A percentile compares a stretch with the other conserved stretches of the same genome.
Conservation (phyloP, 2,888 invertebrate species). For the Glyphotaelius pellucidus region DNA sequence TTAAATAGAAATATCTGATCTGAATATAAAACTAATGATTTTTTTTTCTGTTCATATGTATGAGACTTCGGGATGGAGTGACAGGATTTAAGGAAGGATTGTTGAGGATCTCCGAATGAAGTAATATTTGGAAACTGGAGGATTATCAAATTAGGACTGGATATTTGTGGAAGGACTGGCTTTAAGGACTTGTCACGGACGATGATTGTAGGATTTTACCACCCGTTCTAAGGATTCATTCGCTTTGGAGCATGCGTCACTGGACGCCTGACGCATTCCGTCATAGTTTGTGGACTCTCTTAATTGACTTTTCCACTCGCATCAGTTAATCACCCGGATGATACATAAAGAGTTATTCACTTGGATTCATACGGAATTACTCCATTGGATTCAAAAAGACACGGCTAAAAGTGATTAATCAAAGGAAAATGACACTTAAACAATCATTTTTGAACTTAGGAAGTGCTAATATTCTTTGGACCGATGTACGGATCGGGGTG, state of each 20-base stretch:
- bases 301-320: background rate
- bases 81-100: constrained; percentile 59
- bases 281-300: constrained; percentile 7
- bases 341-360: too few relatives aligned
- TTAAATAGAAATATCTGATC: constrained; percentile 15
- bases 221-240: constrained; percentile 22
- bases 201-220: constrained; percentile 42
- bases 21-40: constrained; percentile 52
- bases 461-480: constrained; percentile 20
- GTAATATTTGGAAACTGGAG: constrained; percentile 47
- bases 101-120: constrained; percentile 56
- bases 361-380: constrained; percentile 2
- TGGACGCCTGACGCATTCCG: constrained; percentile 24
- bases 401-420: constrained; percentile 26
- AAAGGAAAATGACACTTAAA: constrained; percentile 10
- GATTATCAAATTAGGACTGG: constrained; percentile 41
- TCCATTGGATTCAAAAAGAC: background rate
- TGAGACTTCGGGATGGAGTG: constrained; percentile 63
- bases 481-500: background rate
- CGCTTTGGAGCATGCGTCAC: constrained; percentile 28
- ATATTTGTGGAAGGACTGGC: constrained; percentile 37
- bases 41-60: constrained; percentile 66
- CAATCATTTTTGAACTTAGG: background rate
- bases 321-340: background rate
- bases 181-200: background rate